Conservation (phyloP, 2,113 vertebrate species). For the Probosciger aterrimus region DNA sequence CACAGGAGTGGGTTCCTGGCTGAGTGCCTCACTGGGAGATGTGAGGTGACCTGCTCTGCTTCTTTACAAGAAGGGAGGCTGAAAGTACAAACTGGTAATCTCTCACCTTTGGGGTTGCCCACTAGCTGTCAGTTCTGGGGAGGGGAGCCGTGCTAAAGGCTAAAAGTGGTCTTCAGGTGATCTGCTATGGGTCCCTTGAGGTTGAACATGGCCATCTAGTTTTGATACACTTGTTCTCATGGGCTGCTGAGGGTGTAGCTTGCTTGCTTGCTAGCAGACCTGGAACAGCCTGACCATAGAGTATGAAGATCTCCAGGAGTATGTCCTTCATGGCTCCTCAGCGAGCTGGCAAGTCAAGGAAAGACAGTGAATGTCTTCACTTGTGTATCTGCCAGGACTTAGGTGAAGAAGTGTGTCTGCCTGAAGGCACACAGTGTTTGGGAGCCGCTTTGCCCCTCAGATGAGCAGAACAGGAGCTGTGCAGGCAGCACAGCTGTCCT, state of each 20-base stretch:
- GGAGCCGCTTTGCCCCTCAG: background rate
- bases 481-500: background rate
- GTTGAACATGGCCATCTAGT: background rate
- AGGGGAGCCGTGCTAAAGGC: background rate
- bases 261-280: background rate
- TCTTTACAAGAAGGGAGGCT: background rate
- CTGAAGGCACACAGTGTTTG: background rate
- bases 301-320: background rate
- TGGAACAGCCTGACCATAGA: background rate
- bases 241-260: background rate
- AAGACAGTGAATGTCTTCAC: background rate
- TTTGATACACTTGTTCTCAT: background rate
- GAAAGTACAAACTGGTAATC: background rate
- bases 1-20: background rate
- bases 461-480: background rate
- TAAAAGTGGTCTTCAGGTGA: background rate
- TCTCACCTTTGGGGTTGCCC: background rate
- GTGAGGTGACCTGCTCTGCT: background rate
- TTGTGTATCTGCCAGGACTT: background rate
- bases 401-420: background rate
- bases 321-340: background rate
- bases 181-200: rapidly evolving
- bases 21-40: background rate
- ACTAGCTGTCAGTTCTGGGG: background rate
- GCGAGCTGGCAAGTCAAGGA: background rate